Conservation (phyloP, 2,888 invertebrate species). For the Eupithecia centaureata region DNA sequence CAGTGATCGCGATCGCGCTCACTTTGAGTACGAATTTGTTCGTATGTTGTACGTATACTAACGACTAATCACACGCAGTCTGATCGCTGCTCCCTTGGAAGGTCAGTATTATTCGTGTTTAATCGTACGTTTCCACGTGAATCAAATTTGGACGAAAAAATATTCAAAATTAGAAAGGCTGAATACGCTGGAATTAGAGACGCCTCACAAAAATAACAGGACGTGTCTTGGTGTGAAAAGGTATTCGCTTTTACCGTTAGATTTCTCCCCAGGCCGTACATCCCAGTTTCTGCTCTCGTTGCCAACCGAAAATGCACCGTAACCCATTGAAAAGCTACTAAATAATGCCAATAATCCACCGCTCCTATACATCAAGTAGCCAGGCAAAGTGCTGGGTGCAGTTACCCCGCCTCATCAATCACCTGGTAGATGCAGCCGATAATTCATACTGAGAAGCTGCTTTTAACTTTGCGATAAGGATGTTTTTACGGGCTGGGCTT, state of each 20-base stretch:
- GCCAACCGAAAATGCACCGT: neutral
- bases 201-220: too few species aligned
- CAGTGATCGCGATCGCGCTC: too few species aligned
- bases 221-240: neutral
- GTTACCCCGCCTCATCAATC: slow-evolving; percentile 15
- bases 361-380: slow-evolving; percentile 6
- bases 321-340: slow-evolving; percentile 15
- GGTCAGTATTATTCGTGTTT: too few species aligned
- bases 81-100: too few species aligned
- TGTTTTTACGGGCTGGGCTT: neutral
- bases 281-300: neutral
- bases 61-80: too few species aligned
- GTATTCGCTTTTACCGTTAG: neutral
- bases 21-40: too few species aligned
- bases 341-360: neutral
- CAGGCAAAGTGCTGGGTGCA: slow-evolving; percentile 11
- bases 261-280: neutral
- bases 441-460: slow-evolving; percentile 1
- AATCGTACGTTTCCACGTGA: too few species aligned
- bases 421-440: slow-evolving; percentile 12
- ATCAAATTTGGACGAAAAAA: too few species aligned
- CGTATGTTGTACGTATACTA: too few species aligned
- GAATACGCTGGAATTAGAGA: too few species aligned
- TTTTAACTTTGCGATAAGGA: neutral
- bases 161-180: too few species aligned